A percentile compares a stretch with the other conserved stretches of the same genome.
Evolutionary conservation across 2,888 invertebrate species (phyloP).

Genomic region (Ditula angustiorana): DNA sequence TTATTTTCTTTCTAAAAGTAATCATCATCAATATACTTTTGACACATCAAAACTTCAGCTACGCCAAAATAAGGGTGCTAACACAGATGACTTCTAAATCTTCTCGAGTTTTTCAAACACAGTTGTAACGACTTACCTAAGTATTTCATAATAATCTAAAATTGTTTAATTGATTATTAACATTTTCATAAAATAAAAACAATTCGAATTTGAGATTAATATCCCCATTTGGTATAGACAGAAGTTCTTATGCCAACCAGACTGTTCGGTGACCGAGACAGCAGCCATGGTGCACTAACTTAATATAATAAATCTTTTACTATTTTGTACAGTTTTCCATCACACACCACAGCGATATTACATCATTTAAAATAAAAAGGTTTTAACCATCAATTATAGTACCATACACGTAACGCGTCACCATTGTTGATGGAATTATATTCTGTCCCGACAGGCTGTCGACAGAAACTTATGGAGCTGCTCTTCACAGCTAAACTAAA

Average conservation of each 20-base stretch:
- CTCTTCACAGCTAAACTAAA: not conserved
- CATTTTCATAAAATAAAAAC: too few species aligned
- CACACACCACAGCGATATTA: conserved; percentile 1
- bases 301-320: conserved; percentile 14
- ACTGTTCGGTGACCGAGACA: not conserved
- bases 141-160: too few species aligned
- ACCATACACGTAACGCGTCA: not conserved
- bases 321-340: conserved; percentile 20
- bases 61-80: not conserved
- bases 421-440: not conserved
- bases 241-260: not conserved
- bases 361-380: not conserved
- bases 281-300: not conserved
- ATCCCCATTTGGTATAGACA: not conserved
- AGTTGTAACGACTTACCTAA: too few species aligned
- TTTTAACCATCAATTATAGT: not conserved
- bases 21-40: not conserved
- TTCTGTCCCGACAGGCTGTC: not conserved
- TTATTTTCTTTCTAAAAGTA: not conserved
- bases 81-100: too few species aligned
- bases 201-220: too few species aligned
- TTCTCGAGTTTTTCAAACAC: too few species aligned
- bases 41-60: not conserved
- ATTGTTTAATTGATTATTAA: too few species aligned
- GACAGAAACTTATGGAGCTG: not conserved